Base-by-base conservation (phyloP, 2,888 invertebrate species). In the Zygaena filipendulae region DNA sequence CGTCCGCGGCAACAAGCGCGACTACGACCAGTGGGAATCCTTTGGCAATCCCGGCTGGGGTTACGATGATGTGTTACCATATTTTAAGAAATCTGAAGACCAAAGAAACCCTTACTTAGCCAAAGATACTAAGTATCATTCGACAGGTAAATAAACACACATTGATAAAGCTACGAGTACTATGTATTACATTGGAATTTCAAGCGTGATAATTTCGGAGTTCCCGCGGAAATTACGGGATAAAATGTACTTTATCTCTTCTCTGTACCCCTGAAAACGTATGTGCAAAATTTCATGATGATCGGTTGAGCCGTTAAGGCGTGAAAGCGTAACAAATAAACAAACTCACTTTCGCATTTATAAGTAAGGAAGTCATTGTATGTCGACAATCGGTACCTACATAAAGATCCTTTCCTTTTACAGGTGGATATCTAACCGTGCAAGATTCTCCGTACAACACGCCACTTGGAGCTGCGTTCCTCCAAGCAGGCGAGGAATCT, bases 401-500 rank as follows among this genome's bases (percentile, higher is more conserved):
- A n/a, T n/a, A n/a, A n/a, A n/a, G n/a, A n/a, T n/a, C n/a, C n/a
- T n/a, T n/a, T n/a, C n/a, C n/a, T n/a, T n/a, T 74, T 80, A 24
- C 66, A 87, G 91, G 91, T 13, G 91, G 91, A 4, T 89, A 87
- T 47, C 67, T 88, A 34, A 89, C 91, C 0, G 84, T 91, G 1
- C 90, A 91, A 69, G 90, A 91, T 47, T 68, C 86, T 0, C 90
- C 91, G 0, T 91, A 87, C 72, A 85, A 88, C 52, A 93, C 93
- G 0, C 94, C 95, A 0, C 64, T 95, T 19, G 93, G 92, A 1
- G 84, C 88, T 0, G 92, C 93, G 0, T 91, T 94, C 47, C 66
- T 95, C 1, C 90, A 94, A 75, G 94, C 93, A 0, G 94, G 90
- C n/a, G 87, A 92, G 58, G 94, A 95, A 63, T 90, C 93, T 89